A percentile compares a stretch with the other conserved stretches of the same genome.
Conservation (phyloP, 2,797 vertebrate genomes). For the Onychomys leucogaster region DNA sequence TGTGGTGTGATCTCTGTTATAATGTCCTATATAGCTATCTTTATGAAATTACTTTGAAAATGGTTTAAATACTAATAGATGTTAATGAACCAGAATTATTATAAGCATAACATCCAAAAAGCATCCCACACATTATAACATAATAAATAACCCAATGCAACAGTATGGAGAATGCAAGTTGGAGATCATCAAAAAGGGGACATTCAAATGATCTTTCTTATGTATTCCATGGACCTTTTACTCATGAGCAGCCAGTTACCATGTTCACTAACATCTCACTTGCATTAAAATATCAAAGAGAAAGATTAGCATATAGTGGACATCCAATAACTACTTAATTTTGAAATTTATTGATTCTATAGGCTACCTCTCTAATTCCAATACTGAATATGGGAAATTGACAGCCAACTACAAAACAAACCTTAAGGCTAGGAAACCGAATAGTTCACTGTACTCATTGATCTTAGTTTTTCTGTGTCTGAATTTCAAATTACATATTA, state of each 20-base stretch:
- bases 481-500: background rate
- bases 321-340: background rate
- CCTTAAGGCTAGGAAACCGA: background rate
- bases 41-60: background rate
- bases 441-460: background rate
- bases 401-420: background rate
- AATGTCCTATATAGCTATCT: background rate
- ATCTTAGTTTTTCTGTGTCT: background rate
- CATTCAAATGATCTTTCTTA: background rate
- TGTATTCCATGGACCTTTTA: background rate
- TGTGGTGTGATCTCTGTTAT: background rate
- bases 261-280: background rate
- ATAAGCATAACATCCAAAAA: background rate
- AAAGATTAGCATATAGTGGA: background rate
- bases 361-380: background rate
- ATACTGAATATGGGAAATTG: background rate
- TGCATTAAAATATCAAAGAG: constrained; percentile 2
- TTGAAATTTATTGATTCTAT: constrained; percentile 1
- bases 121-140: background rate
- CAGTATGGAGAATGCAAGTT: background rate
- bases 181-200: background rate
- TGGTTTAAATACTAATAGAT: background rate
- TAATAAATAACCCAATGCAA: background rate
- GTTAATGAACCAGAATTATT: background rate
- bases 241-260: background rate